Evolutionary conservation across 2,888 invertebrate species (phyloP), one percentile per base, ranked within the genome.

Genomic region (Altica lythri): DNA sequence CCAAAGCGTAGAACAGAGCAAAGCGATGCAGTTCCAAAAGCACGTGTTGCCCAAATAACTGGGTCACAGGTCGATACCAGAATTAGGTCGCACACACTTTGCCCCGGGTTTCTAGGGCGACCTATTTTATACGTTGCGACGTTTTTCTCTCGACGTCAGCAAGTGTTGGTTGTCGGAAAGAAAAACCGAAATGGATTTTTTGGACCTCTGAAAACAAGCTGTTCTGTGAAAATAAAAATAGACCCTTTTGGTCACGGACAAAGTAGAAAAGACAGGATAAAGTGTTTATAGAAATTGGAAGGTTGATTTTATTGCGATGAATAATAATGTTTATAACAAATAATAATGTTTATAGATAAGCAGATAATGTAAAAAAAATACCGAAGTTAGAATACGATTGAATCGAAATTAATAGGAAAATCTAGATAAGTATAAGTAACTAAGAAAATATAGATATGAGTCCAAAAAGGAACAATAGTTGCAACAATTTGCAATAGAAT

Each of bases 11-110:
- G n/a, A n/a, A n/a, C n/a, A 27, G 29, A 27, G 12, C 25, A n/a
- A 30, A 12, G 27, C 48, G 46, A 57, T 59, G 59, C 59, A 55
- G 62, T 57, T 43, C 19, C 19, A 13, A 27, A 40, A 63, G 68
- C 68, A 69, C 68, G 68, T 69, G 70, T 68, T 68, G 67, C 69
- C 69, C 60, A 67, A 68, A 68, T 64, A 67, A 68, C 53, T 71
- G 60, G 71, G 71, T 71, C 71, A 61, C 71, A 66, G 67, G 68
- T 71, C 71, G 71, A 71, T 71, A 68, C 58, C 57, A 63, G 35
- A 35, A 70, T 70, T 70, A 59, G 71, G 70, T 68, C 70, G 68
- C 62, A 69, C 68, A 66, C 68, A 68, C 66, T 66, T 37, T 58
- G 54, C 59, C 65, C 67, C 62, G 68, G 70, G 67, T 70, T 71